These are phyloP conservation scores for Eristalis tenax DNA, from an alignment of 2,888 invertebrate species.

Conservation along the genomic window DNA sequence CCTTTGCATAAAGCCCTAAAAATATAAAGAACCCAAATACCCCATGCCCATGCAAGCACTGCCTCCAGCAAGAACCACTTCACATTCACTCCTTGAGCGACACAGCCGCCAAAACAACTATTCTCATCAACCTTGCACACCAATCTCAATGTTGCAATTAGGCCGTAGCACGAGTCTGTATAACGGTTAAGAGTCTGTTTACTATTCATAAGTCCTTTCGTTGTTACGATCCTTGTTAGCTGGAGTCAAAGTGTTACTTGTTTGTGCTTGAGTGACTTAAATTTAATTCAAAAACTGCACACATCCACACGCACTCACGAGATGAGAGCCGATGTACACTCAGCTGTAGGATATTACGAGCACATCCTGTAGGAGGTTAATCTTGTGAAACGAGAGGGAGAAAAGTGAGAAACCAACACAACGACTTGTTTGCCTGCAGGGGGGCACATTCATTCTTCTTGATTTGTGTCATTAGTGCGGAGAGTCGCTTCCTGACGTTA, in stretches of 20 bases:
- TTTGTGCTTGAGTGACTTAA: slow-evolving; percentile 20
- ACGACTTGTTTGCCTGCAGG: not conserved
- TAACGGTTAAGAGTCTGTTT: not conserved
- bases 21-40: no score
- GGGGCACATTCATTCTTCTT: not conserved
- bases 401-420: not conserved
- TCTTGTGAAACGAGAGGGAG: not conserved
- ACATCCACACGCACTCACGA: not conserved
- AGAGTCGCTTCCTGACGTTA: not conserved
- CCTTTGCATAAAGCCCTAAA: no score
- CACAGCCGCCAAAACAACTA: not conserved
- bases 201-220: slow-evolving; percentile 29
- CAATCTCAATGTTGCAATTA: not conserved
- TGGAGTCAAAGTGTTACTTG: slow-evolving; percentile 17
- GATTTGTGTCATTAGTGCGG: not conserved
- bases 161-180: not conserved
- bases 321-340: not conserved
- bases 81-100: not conserved
- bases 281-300: slow-evolving; percentile 32
- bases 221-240: slow-evolving; percentile 34
- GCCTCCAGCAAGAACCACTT: not conserved
- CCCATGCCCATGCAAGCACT: not conserved
- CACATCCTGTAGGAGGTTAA: not conserved
- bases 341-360: not conserved
- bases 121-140: not conserved